A percentile compares a stretch with the other conserved stretches of the same genome.
Conservation (phyloP, 2,888 invertebrate species). For the Orchesellides sinensis region DNA sequence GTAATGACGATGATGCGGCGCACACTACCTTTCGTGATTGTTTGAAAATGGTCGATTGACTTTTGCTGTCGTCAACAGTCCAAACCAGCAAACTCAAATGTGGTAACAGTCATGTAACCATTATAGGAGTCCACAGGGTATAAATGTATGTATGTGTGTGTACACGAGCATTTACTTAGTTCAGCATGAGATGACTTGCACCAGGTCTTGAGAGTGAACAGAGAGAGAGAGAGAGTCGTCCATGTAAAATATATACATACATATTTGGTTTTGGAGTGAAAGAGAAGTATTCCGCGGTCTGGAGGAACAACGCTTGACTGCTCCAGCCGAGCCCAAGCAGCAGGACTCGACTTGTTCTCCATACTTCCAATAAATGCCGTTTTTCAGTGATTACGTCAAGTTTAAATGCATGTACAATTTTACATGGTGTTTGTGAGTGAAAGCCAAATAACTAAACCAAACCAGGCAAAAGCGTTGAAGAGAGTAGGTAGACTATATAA, state of each 20-base stretch:
- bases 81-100: neutral
- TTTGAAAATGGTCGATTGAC: neutral
- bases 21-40: too few species aligned
- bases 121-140: neutral
- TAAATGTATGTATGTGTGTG: neutral
- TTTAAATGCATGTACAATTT: neutral
- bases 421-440: constrained; percentile 14
- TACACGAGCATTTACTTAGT: neutral
- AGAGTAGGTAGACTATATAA: constrained; percentile 26
- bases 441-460: constrained; percentile 26
- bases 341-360: too few species aligned
- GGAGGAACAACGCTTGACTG: neutral
- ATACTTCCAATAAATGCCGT: neutral
- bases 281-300: too few species aligned
- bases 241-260: too few species aligned
- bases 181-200: too few species aligned
- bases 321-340: neutral
- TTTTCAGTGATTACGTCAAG: neutral
- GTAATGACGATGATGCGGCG: too few species aligned
- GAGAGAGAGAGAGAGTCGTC: too few species aligned
- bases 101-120: neutral
- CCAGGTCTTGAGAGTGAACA: too few species aligned
- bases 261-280: too few species aligned
- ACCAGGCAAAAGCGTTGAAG: neutral
- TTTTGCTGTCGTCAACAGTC: neutral